phyloP scores from a whole-genome alignment of 2,888 invertebrate genomes.

The Polylopha cassiicola region DNA sequence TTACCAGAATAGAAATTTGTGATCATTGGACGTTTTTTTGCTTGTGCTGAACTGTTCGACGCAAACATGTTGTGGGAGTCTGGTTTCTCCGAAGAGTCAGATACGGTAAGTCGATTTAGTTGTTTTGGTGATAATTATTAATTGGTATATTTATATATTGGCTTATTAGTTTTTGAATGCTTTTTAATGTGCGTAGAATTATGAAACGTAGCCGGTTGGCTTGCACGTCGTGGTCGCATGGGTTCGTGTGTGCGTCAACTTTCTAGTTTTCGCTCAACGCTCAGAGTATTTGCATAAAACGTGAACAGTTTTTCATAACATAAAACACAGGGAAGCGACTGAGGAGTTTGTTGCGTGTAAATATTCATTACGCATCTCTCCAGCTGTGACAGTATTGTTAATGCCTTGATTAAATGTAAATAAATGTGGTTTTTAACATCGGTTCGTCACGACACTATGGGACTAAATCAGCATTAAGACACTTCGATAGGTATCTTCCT shows the following conservation, averaged over 20 bases:
- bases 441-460: slow-evolving; percentile 30
- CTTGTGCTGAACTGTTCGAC: slow-evolving; percentile 45
- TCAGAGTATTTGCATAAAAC: slow-evolving; percentile 72
- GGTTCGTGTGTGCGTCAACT: slow-evolving; percentile 62
- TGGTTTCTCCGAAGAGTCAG: slow-evolving; percentile 63
- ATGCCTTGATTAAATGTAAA: slow-evolving; percentile 60
- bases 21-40: slow-evolving; percentile 13
- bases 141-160: slow-evolving; percentile 20
- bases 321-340: slow-evolving; percentile 64
- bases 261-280: slow-evolving; percentile 75
- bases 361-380: slow-evolving; percentile 59
- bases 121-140: slow-evolving; percentile 26
- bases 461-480: slow-evolving; percentile 9
- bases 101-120: slow-evolving; percentile 58
- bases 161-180: slow-evolving; percentile 28
- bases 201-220: slow-evolving; percentile 57
- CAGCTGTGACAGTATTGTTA: slow-evolving; percentile 52
- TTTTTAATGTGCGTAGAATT: slow-evolving; percentile 49
- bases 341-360: slow-evolving; percentile 56
- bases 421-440: slow-evolving; percentile 47
- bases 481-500: slow-evolving; percentile 4
- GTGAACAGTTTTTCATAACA: slow-evolving; percentile 76
- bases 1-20: slow-evolving; percentile 28
- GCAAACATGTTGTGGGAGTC: slow-evolving; percentile 70
- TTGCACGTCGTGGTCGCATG: slow-evolving; percentile 31